These are phyloP conservation scores for Xestia xanthographa DNA, from an alignment of 2,888 invertebrate genomes.

Conservation along the genomic window DNA sequence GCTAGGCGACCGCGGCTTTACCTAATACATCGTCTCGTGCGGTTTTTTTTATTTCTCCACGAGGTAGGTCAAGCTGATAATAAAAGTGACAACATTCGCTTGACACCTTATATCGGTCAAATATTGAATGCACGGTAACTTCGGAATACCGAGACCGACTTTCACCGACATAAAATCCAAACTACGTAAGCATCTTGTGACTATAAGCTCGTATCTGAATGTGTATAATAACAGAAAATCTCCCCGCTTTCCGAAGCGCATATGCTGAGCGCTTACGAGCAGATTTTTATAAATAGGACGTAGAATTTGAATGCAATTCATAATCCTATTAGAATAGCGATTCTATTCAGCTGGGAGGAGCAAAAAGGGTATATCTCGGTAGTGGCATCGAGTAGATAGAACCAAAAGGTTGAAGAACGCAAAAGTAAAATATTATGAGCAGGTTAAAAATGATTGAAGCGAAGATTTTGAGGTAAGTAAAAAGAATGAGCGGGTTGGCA, in stretches of 20 bases:
- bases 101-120: background rate
- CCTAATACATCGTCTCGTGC: no score
- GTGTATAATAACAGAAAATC: background rate
- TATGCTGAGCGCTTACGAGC: constrained; percentile 30
- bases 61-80: background rate
- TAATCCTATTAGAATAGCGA: constrained; percentile 47
- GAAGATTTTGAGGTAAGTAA: background rate
- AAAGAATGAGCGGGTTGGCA: background rate
- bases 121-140: background rate
- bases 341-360: constrained; percentile 47
- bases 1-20: no score
- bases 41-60: no score
- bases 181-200: background rate
- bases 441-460: background rate
- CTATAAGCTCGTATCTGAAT: background rate
- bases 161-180: background rate
- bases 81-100: background rate
- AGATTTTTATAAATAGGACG: constrained; percentile 42
- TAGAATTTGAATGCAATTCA: constrained; percentile 52
- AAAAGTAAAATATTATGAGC: background rate
- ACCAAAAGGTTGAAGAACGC: background rate
- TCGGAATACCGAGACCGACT: background rate
- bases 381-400: background rate
- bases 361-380: constrained; percentile 22
- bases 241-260: constrained; percentile 6